Conservation (phyloP, 2,888 invertebrate species). For the Byasa hedistus region DNA sequence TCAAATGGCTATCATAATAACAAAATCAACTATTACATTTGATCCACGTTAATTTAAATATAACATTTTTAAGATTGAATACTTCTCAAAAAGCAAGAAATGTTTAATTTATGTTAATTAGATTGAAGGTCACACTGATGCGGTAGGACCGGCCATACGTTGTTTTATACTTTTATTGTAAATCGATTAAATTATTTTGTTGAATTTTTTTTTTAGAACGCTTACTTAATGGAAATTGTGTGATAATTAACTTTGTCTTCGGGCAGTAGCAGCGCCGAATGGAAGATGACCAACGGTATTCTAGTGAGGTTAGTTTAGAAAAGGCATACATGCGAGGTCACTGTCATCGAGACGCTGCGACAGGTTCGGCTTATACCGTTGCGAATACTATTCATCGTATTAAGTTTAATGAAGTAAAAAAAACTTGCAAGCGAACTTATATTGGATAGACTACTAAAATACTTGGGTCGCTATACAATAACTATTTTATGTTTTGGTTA, state of each 20-base stretch:
- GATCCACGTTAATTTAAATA: not conserved
- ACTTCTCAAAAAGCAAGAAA: not conserved
- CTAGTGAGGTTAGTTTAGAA: constrained; percentile 40
- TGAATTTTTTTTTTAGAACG: not conserved
- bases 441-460: too few species aligned
- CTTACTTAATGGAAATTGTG: not conserved
- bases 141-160: not conserved
- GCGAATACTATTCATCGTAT: constrained; percentile 6
- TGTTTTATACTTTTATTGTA: not conserved
- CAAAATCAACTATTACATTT: not conserved
- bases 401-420: not conserved
- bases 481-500: too few species aligned
- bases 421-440: too few species aligned
- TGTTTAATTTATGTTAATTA: not conserved
- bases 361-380: constrained; percentile 35
- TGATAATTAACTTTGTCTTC: constrained; percentile 27
- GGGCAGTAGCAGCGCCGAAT: constrained; percentile 34
- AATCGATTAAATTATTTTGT: not conserved
- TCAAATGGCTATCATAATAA: not conserved
- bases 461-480: too few species aligned
- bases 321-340: constrained; percentile 42
- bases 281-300: constrained; percentile 57
- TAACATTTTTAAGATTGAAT: constrained; percentile 1
- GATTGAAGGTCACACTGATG: not conserved
- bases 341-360: constrained; percentile 38